phyloP scores from a whole-genome alignment of 2,797 vertebrate species.

The Tokudaia muenninki region DNA sequence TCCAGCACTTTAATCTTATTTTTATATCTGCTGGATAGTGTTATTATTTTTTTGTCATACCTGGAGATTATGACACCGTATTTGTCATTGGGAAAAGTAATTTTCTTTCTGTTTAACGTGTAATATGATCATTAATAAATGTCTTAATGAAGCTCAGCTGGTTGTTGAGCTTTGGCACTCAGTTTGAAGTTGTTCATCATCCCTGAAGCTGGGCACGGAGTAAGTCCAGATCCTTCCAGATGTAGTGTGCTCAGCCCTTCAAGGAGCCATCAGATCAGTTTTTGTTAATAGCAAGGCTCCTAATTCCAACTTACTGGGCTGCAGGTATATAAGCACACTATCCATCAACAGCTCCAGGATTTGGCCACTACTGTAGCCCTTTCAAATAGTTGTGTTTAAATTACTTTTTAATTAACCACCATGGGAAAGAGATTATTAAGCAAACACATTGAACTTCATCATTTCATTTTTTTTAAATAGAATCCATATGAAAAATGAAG shows the following conservation, averaged over 20 bases:
- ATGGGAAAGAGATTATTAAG: neutral
- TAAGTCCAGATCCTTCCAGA: neutral
- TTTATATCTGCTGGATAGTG: neutral
- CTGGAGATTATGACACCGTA: slow-evolving; percentile 58
- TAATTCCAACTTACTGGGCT: slow-evolving; percentile 11
- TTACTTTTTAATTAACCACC: slow-evolving; percentile 11
- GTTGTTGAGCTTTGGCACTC: neutral
- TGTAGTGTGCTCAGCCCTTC: slow-evolving; percentile 4
- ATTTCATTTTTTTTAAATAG: neutral
- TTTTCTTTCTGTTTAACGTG: slow-evolving; percentile 69
- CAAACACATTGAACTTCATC: neutral
- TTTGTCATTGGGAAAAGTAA: slow-evolving; percentile 70
- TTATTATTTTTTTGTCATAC: slow-evolving; percentile 62
- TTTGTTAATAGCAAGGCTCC: slow-evolving; percentile 12
- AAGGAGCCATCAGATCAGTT: neutral
- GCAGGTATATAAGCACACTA: neutral
- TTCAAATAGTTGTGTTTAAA: neutral
- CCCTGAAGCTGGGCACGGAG: neutral
- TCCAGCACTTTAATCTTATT: neutral
- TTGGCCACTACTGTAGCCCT: neutral
- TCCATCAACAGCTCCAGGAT: slow-evolving; percentile 3
- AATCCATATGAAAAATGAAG: neutral
- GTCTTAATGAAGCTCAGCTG: slow-evolving; percentile 69
- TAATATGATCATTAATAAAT: slow-evolving; percentile 67
- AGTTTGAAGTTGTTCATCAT: slow-evolving; percentile 57